A percentile compares a stretch with the other conserved stretches of the same genome.
Evolutionary conservation across 2,888 invertebrate species (phyloP).

Genomic region (Aporophyla lueneburgensis): DNA sequence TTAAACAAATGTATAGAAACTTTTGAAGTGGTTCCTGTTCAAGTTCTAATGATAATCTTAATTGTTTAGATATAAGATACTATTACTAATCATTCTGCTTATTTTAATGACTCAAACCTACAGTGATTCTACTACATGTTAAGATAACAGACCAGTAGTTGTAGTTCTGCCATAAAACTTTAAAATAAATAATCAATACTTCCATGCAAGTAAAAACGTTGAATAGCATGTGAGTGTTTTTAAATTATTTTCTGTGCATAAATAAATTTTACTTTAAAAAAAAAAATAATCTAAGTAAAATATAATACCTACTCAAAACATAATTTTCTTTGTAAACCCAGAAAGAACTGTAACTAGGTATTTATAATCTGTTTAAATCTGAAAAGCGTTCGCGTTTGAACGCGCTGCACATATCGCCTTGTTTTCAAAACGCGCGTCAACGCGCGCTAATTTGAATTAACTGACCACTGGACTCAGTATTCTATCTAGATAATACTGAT

Average conservation of each 20-base stretch:
- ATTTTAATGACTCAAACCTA: slow-evolving; percentile 27
- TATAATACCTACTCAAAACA: not conserved
- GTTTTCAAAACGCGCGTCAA: not conserved
- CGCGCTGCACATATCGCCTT: not conserved
- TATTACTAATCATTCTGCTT: slow-evolving; percentile 16
- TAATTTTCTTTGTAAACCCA: not conserved
- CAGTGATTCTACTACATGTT: slow-evolving; percentile 2
- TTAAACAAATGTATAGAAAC: slow-evolving; percentile 1
- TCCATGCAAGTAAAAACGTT: not conserved
- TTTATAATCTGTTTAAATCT: not conserved
- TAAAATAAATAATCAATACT: not conserved
- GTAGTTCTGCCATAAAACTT: not conserved
- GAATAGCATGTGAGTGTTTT: not conserved
- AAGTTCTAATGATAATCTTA: slow-evolving; percentile 32
- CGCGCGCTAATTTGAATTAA: not conserved
- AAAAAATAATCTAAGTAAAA: not conserved
- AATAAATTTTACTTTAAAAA: not conserved
- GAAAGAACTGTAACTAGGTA: not conserved
- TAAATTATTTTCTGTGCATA: not conserved
- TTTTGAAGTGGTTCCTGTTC: slow-evolving; percentile 34
- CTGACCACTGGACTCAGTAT: no score
- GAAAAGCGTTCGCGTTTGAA: not conserved
- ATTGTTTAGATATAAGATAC: slow-evolving; percentile 36
- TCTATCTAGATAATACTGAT: no score
- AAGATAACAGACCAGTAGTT: not conserved